Base-by-base conservation (phyloP, 2,113 vertebrate species). In the Microcebus tavaratra region DNA sequence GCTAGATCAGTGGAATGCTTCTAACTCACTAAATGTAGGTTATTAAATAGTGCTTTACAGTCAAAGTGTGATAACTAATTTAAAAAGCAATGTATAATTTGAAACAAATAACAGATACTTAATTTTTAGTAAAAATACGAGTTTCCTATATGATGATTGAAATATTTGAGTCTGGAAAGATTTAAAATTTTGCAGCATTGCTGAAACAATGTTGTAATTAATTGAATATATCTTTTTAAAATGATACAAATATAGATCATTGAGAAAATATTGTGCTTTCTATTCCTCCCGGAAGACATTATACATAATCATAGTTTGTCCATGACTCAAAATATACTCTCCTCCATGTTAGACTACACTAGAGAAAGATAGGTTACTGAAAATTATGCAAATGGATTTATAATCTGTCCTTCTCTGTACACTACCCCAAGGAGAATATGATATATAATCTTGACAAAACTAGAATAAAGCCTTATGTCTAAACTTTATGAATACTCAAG, bases 61-160 rank as follows among this genome's bases (percentile, higher is more conserved):
- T 79, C 29, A 87, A 86, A 86, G 23, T 72, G 36, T 65, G 11
- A 88, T 88, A 96, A 85, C 6, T 68, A 88, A 78, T 96, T 94
- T 93, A 39, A 67, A 96, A 93, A 73, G 7, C 15, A 88, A 85
- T 72, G 53, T 50, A 50, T 84, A 89, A 70, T 50, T 88, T 14
- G 75, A 80, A 27, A 15, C 4, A 93, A 92, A 72, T 55, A 84
- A 34, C 14, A 94, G 1, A 94, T 76, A 5, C 3, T 95, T 70
- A 78, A n/a, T 84, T 45, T 93, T 42, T 50, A 9, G 25, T 78
- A 59, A 86, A 67, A 80, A 67, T 57, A 76, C 14, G 29, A 81
- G 0, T 93, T 53, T 73, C 1, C 17, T 50, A 6, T 39, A 91
- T 10, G 7, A 20, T 80, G 2, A 72, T 6, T 27, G n/a, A 88